A percentile compares a stretch with the other conserved stretches of the same genome.
These are phyloP conservation scores for Ascidia mentula DNA, from an alignment of 23 tunicate species.

Conservation along the genomic window DNA sequence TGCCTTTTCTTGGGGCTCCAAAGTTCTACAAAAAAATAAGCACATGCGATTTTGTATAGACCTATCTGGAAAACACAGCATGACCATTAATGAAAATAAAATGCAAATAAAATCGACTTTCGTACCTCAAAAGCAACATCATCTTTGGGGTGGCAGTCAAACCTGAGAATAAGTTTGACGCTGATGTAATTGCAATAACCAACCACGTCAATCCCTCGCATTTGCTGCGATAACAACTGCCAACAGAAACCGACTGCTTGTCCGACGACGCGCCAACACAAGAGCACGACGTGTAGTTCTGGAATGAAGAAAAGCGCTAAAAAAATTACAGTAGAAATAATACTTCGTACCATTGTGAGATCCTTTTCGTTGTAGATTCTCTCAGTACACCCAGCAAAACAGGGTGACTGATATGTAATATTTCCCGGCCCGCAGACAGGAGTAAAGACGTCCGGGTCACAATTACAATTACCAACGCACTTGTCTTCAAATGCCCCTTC, in stretches of 20 bases:
- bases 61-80: no score
- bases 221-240: conserved; percentile 23
- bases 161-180: conserved; percentile 44
- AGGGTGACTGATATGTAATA: conserved; percentile 69
- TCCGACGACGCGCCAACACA: conserved; percentile 29
- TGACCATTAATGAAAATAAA: no score
- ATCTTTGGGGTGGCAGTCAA: conserved; percentile 43
- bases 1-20: conserved; percentile 46
- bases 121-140: conserved; percentile 61
- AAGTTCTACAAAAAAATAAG: conserved; percentile 4
- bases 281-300: conserved; percentile 69
- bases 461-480: conserved; percentile 48
- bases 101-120: no score
- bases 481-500: neutral
- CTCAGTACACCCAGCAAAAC: conserved; percentile 76
- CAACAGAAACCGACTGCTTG: conserved; percentile 22
- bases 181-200: conserved; percentile 19
- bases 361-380: conserved; percentile 12
- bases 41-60: no score
- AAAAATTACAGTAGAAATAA: neutral
- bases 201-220: conserved; percentile 29
- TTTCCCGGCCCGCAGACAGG: conserved; percentile 78
- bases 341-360: conserved; percentile 20
- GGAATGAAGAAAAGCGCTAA: neutral
- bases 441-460: conserved; percentile 34